These are phyloP conservation scores for Chrysomallon squamiferum DNA, from an alignment of 1,140 invertebrate genomes.

Conservation along the genomic window DNA sequence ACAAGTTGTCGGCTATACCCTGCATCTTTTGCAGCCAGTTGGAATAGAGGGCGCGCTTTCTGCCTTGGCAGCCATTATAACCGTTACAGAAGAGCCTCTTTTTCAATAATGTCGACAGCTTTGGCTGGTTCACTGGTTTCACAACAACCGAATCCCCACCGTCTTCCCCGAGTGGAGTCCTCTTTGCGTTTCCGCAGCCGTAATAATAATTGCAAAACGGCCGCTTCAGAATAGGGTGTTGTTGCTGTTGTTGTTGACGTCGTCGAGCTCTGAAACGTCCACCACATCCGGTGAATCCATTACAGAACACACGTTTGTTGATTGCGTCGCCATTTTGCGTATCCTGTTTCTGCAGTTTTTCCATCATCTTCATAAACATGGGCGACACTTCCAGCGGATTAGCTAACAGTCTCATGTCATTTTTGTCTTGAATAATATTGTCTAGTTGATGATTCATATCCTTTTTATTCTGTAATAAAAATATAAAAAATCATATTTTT, in stretches of 20 bases:
- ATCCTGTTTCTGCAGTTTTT: no score
- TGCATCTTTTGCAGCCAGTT: constrained; percentile 15
- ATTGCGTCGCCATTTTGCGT: neutral
- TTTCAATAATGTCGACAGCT: neutral
- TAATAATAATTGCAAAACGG: constrained; percentile 30
- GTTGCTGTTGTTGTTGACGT: constrained; percentile 4
- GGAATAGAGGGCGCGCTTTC: constrained; percentile 16
- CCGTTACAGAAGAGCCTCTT: constrained; percentile 32
- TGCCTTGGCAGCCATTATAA: constrained; percentile 25
- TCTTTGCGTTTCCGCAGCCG: constrained; percentile 19
- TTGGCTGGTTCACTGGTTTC: neutral
- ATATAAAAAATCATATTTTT: no score
- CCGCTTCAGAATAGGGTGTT: constrained; percentile 12
- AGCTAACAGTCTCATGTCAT: no score
- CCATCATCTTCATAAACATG: no score
- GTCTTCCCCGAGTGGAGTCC: neutral
- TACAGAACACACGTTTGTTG: constrained; percentile 32
- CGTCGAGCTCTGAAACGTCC: constrained; percentile 10
- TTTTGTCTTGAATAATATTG: no score
- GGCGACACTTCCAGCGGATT: no score
- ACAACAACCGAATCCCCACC: neutral
- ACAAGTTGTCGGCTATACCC: constrained; percentile 4
- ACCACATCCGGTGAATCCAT: constrained; percentile 29
- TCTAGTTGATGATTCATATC: no score
- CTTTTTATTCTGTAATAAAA: no score